Evolutionary conservation across 2,113 vertebrate genomes (phyloP), one percentile per base, ranked within the genome.

Genomic region (Pelecanus crispus): DNA sequence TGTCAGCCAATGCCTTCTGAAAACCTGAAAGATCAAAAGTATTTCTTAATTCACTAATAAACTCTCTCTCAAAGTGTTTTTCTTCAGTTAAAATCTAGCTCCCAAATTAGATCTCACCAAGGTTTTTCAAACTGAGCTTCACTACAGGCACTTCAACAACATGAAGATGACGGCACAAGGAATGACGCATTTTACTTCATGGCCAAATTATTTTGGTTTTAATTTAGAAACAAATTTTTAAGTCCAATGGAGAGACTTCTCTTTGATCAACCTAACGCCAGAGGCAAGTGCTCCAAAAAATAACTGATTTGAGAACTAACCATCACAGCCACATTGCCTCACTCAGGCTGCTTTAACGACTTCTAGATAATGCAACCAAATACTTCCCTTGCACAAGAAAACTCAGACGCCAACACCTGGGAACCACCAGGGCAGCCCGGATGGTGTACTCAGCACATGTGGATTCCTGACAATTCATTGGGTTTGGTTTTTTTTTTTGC

Each of bases 211-310:
- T 67, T 85, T 92, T 87, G 9, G 0, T 73, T 95, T 94, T 89
- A 84, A 93, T 72, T 90, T 70, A 80, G 25, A 78, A 93, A 83
- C 63, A 86, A 90, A 68, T 67, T 90, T 94, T 72, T 49, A 91
- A 77, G 74, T 72, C 58, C 74, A 79, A 9, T 50, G n/a, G 52
- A 93, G 63, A 95, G 36, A 59, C 13, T 86, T 56, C 42, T 72
- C 71, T 88, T 79, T 91, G 56, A 86, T 73, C 81, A 95, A 86
- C 83, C 56, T 81, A 94, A 80, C 0, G 11, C 78, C 90, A 91
- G 58, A 90, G 68, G 78, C 52, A 87, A 89, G 52, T 1, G 1
- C 28, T 91, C 70, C 81, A 86, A 47, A 17, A 92, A 71, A 61
- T 75, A 91, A 89, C 34, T 29, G 80, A 95, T 75, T 17, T 59